phyloP scores from a whole-genome alignment of 1,140 invertebrate genomes.

The Zaprionus inermis region DNA sequence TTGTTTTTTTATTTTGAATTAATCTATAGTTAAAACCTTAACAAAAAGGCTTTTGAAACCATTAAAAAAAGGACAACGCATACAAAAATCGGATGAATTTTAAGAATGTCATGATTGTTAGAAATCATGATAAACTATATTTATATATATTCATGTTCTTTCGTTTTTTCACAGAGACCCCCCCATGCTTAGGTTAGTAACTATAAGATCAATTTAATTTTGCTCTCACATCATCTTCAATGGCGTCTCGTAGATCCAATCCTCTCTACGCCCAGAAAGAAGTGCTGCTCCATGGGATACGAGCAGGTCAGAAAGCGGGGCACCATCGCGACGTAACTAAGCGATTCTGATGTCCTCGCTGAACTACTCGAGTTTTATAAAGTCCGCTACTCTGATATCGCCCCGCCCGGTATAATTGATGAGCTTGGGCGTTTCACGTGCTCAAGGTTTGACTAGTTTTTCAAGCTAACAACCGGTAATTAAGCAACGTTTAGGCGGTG shows the following conservation, averaged over 20 bases:
- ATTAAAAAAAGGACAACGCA: too few relatives aligned
- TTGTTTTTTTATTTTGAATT: too few relatives aligned
- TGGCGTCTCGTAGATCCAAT: conserved; percentile 76
- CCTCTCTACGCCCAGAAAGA: conserved; percentile 66
- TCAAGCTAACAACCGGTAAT: conserved; percentile 52
- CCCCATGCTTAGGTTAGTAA: too few relatives aligned
- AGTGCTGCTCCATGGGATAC: conserved; percentile 66
- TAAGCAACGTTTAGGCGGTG: conserved; percentile 54
- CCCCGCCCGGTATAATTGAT: conserved; percentile 71
- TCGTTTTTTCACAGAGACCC: too few relatives aligned
- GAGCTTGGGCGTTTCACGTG: conserved; percentile 52
- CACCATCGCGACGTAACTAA: conserved; percentile 47
- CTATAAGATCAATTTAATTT: too few relatives aligned
- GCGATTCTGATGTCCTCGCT: not conserved
- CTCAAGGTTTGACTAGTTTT: conserved; percentile 63
- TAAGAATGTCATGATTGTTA: too few relatives aligned
- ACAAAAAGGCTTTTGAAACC: too few relatives aligned
- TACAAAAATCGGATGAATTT: too few relatives aligned
- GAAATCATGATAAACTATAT: too few relatives aligned
- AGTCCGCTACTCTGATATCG: not conserved
- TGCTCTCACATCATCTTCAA: conserved; percentile 77
- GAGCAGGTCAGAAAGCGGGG: conserved; percentile 56
- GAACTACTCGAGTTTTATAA: conserved; percentile 38
- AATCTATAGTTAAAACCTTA: too few relatives aligned
- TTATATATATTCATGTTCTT: too few relatives aligned